Evolutionary conservation across 2,113 vertebrate genomes (phyloP).

Genomic region (Pollimyrus isidori): DNA sequence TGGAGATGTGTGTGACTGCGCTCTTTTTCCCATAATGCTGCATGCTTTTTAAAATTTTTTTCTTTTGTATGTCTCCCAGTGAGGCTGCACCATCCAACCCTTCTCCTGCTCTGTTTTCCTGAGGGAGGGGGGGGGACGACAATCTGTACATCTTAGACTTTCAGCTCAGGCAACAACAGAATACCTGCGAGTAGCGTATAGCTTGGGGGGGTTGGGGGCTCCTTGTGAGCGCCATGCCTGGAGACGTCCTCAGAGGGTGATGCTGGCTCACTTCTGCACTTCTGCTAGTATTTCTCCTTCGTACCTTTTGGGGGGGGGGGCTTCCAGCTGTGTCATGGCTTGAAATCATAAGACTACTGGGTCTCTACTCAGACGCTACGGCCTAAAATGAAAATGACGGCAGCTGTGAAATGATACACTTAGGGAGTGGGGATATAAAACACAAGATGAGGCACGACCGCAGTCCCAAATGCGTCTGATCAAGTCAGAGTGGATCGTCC

Average conservation of each 20-base stretch:
- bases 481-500: neutral
- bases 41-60: neutral
- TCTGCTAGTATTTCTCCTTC: neutral
- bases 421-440: too few species aligned
- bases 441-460: neutral
- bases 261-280: neutral
- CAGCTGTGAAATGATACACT: neutral
- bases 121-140: neutral
- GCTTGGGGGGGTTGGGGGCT: neutral
- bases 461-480: neutral
- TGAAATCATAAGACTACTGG: neutral
- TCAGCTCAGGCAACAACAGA: too few species aligned
- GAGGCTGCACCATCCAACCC: constrained; percentile 10
- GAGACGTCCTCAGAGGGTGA: neutral
- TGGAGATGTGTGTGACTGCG: neutral
- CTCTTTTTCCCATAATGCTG: neutral
- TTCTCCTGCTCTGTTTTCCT: constrained; percentile 6
- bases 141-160: neutral
- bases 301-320: too few species aligned
- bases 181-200: neutral
- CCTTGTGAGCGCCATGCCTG: neutral
- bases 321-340: neutral
- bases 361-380: neutral
- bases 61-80: neutral
- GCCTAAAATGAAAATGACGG: neutral